phyloP scores from a whole-genome alignment of 2,797 vertebrate species.

The Melanotaenia trifasciata region DNA sequence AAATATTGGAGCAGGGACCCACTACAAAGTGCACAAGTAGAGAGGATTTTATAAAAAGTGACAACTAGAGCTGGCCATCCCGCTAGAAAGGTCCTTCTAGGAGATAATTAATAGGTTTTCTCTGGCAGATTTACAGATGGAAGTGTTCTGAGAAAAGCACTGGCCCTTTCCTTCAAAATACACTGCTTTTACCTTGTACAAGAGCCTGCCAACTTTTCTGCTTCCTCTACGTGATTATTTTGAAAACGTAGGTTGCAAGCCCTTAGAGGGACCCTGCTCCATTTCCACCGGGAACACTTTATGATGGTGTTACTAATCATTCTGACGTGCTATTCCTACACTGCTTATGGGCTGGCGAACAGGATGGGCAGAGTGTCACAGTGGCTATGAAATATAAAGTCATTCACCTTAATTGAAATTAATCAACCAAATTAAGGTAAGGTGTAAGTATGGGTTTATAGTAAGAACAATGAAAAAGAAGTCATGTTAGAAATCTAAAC shows the following conservation, averaged over 20 bases:
- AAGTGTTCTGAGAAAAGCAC: conserved; percentile 41
- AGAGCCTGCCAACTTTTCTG: conserved; percentile 28
- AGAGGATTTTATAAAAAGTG: conserved; percentile 72
- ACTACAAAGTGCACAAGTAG: conserved; percentile 59
- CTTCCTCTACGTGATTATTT: conserved; percentile 55
- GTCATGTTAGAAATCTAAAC: conserved; percentile 25
- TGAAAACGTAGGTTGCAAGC: conserved; percentile 43
- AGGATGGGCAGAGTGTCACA: conserved; percentile 41
- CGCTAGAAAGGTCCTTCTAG: conserved; percentile 64
- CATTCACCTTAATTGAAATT: conserved; percentile 70
- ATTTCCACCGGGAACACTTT: conserved; percentile 55
- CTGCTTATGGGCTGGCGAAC: conserved; percentile 41
- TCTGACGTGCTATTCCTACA: conserved; percentile 45
- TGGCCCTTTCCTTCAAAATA: conserved; percentile 65
- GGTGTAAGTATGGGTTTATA: conserved; percentile 29
- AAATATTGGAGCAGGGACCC: conserved; percentile 48
- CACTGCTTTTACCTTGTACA: conserved; percentile 65
- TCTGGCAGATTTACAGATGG: conserved; percentile 71
- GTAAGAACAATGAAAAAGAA: conserved; percentile 32
- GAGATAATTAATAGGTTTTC: conserved; percentile 73
- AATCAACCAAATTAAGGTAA: conserved; percentile 53
- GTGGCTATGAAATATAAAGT: conserved; percentile 59
- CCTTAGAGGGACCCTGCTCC: conserved; percentile 40
- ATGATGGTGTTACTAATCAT: conserved; percentile 66
- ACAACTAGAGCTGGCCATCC: conserved; percentile 59